phyloP scores from a whole-genome alignment of 1,140 invertebrate species.

The Cyclargus thomasi region DNA sequence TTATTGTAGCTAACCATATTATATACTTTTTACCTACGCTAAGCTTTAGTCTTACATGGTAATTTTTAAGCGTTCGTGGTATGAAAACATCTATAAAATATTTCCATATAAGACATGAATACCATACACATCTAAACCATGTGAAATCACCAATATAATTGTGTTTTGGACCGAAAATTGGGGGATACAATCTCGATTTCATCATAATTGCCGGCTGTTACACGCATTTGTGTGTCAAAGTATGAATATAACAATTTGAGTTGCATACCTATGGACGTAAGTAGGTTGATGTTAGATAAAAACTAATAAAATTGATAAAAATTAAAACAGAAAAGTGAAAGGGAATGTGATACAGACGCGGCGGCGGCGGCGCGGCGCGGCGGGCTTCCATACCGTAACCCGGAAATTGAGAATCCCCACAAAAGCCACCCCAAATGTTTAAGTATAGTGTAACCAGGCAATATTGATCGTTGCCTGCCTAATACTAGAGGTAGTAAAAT shows the following conservation, averaged over 20 bases:
- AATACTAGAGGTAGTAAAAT: too few species aligned
- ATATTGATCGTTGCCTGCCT: conserved; percentile 39
- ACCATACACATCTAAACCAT: not conserved
- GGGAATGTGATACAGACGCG: conserved; percentile 30
- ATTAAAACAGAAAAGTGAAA: conserved; percentile 24
- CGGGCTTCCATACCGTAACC: conserved; percentile 44
- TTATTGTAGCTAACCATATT: too few species aligned
- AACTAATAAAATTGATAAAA: conserved; percentile 13
- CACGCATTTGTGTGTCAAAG: conserved; percentile 6
- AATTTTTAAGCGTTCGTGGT: not conserved
- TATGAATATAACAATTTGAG: not conserved
- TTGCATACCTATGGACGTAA: not conserved
- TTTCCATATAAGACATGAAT: not conserved
- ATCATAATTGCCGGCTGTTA: not conserved
- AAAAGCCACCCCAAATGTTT: conserved; percentile 43
- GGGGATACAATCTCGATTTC: not conserved
- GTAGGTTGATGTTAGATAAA: conserved; percentile 9
- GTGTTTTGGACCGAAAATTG: not conserved
- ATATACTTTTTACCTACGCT: too few species aligned
- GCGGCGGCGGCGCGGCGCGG: conserved; percentile 34
- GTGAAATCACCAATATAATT: not conserved
- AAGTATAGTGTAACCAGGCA: conserved; percentile 52
- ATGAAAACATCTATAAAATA: not conserved
- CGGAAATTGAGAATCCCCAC: conserved; percentile 64
- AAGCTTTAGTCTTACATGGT: not conserved